phyloP scores from a whole-genome alignment of 2,113 vertebrate genomes.

The Cygnus buccinator region DNA sequence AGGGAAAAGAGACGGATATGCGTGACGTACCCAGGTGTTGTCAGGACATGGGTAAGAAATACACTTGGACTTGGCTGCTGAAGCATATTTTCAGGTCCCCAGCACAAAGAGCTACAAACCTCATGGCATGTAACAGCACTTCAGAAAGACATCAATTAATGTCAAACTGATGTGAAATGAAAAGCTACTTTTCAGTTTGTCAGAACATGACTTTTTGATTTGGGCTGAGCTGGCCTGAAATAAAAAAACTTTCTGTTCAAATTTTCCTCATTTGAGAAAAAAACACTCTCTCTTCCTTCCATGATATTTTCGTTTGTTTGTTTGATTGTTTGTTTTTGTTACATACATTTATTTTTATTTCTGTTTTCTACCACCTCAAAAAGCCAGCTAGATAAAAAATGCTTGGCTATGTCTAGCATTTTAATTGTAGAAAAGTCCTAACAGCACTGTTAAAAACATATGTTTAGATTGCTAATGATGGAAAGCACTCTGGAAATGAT shows the following conservation, averaged over 20 bases:
- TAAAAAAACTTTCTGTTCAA: constrained; percentile 28
- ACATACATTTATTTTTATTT: not conserved
- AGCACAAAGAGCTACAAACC: not conserved
- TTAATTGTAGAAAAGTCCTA: not conserved
- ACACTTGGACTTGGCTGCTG: not conserved
- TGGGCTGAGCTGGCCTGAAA: constrained; percentile 26
- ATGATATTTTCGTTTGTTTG: not conserved
- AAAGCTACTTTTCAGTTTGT: constrained; percentile 40
- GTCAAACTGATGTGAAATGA: constrained; percentile 42
- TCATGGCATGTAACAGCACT: not conserved
- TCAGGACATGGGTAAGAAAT: not conserved
- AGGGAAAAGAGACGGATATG: not conserved
- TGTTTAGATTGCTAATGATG: not conserved
- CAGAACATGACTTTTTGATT: constrained; percentile 12
- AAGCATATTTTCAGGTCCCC: not conserved
- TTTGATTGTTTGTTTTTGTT: not conserved
- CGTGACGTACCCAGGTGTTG: not conserved
- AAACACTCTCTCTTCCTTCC: not conserved
- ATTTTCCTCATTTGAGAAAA: not conserved
- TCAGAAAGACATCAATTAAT: not conserved
- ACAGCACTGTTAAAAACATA: not conserved
- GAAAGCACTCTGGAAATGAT: not conserved
- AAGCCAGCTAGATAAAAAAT: not conserved
- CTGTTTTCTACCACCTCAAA: not conserved
- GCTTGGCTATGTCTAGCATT: not conserved